Percentiles rank a stretch among this genome's conserved stretches.
phyloP scores from a whole-genome alignment of 2,888 invertebrate genomes.

The Theodoxus fluviatilis region DNA sequence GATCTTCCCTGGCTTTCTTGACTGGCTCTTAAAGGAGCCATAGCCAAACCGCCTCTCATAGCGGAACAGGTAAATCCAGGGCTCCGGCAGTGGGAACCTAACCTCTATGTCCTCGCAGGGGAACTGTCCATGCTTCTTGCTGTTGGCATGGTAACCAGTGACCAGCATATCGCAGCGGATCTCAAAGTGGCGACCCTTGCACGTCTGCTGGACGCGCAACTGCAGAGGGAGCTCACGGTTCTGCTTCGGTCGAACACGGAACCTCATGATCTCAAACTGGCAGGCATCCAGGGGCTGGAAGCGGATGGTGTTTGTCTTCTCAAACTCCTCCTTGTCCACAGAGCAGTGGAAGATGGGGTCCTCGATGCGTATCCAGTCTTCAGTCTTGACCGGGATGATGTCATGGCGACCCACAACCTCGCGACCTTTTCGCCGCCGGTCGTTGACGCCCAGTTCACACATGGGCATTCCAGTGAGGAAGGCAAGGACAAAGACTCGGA shows the following conservation, averaged over 20 bases:
- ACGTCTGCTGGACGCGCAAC: constrained; percentile 81
- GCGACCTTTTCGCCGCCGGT: constrained; percentile 95
- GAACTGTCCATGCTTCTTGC: constrained; percentile 88
- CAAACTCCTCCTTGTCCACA: constrained; percentile 90
- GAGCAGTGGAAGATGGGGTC: constrained; percentile 92
- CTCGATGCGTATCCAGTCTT: constrained; percentile 98
- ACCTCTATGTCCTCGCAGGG: constrained; percentile 83
- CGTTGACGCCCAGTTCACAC: constrained; percentile 96
- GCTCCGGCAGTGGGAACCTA: constrained; percentile 91
- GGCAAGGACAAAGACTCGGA: constrained; percentile 92
- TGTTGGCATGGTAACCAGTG: constrained; percentile 94
- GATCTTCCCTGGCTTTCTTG: constrained; percentile 70
- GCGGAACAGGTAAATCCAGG: constrained; percentile 98
- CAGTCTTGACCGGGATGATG: constrained; percentile 90
- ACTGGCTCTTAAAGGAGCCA: constrained; percentile 93
- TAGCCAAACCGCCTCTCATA: constrained; percentile 97
- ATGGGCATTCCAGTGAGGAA: constrained; percentile 93
- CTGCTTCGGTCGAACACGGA: constrained; percentile 79
- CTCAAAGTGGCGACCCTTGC: constrained; percentile 77
- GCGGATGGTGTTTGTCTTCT: constrained; percentile 68
- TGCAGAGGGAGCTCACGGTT: constrained; percentile 92
- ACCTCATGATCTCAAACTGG: constrained; percentile 94
- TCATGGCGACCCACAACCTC: constrained; percentile 99
- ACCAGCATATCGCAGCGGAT: constrained; percentile 93
- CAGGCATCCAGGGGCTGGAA: constrained; percentile 92